Base-by-base conservation (phyloP, 1,140 invertebrate genomes). In the Paralvinella palmiformis region DNA sequence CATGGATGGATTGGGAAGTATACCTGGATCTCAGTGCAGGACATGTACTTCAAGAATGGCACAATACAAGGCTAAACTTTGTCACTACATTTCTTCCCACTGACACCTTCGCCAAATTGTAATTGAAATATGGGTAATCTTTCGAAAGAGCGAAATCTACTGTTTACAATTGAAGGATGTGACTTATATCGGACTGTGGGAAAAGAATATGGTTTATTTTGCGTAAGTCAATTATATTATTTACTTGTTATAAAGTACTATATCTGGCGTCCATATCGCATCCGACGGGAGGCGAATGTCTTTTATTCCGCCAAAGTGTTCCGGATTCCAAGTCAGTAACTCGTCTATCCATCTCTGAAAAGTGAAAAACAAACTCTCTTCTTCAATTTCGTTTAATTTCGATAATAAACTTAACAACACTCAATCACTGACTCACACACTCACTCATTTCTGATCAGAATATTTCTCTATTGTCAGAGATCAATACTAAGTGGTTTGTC, bases 281-380 rank as follows among this genome's bases (percentile, higher is more conserved):
- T 79, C 72, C 61, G 76, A 79, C 10, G 81, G 81, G 7, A 84
- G 66, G 2, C 81, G 70, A 44, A 83, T 76, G 32, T 72, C 77
- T 35, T 72, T 73, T 13, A 84, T 61, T 17, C 76, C 76, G 29
- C 71, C 73, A 69, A 72, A 84, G 15, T 83, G 75, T 29, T 62
- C 62, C 15, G 82, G 81, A 69, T 83, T 72, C 83, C 83, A 84
- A 3, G 53, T 64, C 5, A 84, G 67, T 31, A 81, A 68, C 50
- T 83, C 81, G 71, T 84, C 83, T 58, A 75, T 69, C 83, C 83
- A 84, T 65, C 79, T 78, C 78, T 82, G 71, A 53, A 13, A 41
- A 41, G n/a, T n/a, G n/a, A n/a, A n/a, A n/a, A n/a, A n/a, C n/a
- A n/a, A n/a, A n/a, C n/a, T n/a, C n/a, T n/a, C n/a, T n/a, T n/a